A percentile compares a stretch with the other conserved stretches of the same genome.
Evolutionary conservation across 2,888 invertebrate species (phyloP).

Genomic region (Cacoxenus indagator): DNA sequence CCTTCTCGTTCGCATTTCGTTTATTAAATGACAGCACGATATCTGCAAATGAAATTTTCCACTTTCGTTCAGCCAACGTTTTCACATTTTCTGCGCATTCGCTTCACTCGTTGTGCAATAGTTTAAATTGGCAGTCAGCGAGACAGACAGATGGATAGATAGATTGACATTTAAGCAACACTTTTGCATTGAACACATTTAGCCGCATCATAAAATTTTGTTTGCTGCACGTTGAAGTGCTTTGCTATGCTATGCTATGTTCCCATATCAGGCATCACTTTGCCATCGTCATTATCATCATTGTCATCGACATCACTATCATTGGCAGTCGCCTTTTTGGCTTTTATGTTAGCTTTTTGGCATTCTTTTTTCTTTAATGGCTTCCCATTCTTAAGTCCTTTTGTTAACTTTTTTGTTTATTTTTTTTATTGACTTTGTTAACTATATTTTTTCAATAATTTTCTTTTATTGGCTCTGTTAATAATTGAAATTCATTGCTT

Average conservation of each 20-base stretch:
- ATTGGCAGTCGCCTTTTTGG: slow-evolving; percentile 48
- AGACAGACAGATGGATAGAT: too few relatives aligned
- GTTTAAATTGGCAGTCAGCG: slow-evolving; percentile 62
- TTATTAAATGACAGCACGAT: slow-evolving; percentile 69
- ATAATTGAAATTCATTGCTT: slow-evolving; percentile 15
- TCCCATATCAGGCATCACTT: background rate
- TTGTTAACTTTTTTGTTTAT: background rate
- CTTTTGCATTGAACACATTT: slow-evolving; percentile 56
- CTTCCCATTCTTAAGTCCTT: too few relatives aligned
- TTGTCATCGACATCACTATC: slow-evolving; percentile 9
- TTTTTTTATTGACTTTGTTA: background rate
- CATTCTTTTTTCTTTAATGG: background rate
- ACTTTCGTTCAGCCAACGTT: slow-evolving; percentile 41
- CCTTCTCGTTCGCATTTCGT: slow-evolving; percentile 58
- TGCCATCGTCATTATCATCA: background rate
- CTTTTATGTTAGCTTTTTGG: slow-evolving; percentile 39
- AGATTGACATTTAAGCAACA: slow-evolving; percentile 65
- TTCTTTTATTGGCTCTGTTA: background rate
- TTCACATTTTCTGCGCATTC: background rate
- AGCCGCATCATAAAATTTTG: slow-evolving; percentile 63
- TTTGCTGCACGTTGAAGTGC: background rate
- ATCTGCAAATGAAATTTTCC: slow-evolving; percentile 69
- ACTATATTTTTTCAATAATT: background rate
- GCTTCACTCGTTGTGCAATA: slow-evolving; percentile 43
- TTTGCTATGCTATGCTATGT: too few relatives aligned